phyloP scores from a whole-genome alignment of 2,797 vertebrate genomes.

The Distichodus sexfasciatus region DNA sequence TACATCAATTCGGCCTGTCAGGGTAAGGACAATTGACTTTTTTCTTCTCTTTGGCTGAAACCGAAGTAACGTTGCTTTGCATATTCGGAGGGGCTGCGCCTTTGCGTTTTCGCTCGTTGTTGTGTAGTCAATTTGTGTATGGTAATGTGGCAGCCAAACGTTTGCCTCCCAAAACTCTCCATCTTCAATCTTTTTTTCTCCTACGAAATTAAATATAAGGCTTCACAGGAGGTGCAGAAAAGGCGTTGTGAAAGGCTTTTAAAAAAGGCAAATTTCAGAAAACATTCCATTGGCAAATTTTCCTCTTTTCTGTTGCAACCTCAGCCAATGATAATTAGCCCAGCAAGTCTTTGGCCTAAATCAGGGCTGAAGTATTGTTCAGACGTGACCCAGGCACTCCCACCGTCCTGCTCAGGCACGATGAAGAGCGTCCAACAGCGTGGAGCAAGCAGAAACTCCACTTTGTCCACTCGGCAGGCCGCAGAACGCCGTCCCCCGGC shows the following conservation, averaged over 20 bases:
- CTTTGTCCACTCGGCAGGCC: constrained; percentile 24
- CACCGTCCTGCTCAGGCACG: constrained; percentile 7
- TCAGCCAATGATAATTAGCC: neutral
- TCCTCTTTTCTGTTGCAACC: neutral
- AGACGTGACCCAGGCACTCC: constrained; percentile 13
- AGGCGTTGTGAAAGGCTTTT: neutral
- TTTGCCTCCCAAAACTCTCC: neutral
- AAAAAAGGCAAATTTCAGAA: too few relatives aligned
- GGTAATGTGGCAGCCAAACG: neutral
- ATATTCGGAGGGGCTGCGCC: constrained; percentile 23
- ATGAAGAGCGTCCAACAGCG: constrained; percentile 26
- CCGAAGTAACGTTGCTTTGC: constrained; percentile 36
- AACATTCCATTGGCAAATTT: too few relatives aligned
- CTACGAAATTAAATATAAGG: neutral
- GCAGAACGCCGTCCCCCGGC: constrained; percentile 12
- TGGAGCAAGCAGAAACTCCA: constrained; percentile 13
- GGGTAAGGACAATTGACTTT: constrained; percentile 41
- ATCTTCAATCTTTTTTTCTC: neutral
- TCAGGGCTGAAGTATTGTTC: neutral
- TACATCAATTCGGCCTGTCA: constrained; percentile 54
- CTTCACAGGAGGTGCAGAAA: too few relatives aligned
- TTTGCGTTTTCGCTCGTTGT: constrained; percentile 19
- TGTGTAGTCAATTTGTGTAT: constrained; percentile 14
- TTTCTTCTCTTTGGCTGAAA: constrained; percentile 29
- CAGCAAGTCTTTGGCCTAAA: neutral